Evolutionary conservation across 2,797 vertebrate genomes (phyloP), one percentile per base, ranked within the genome.

Genomic region (Uromys caudimaculatus): DNA sequence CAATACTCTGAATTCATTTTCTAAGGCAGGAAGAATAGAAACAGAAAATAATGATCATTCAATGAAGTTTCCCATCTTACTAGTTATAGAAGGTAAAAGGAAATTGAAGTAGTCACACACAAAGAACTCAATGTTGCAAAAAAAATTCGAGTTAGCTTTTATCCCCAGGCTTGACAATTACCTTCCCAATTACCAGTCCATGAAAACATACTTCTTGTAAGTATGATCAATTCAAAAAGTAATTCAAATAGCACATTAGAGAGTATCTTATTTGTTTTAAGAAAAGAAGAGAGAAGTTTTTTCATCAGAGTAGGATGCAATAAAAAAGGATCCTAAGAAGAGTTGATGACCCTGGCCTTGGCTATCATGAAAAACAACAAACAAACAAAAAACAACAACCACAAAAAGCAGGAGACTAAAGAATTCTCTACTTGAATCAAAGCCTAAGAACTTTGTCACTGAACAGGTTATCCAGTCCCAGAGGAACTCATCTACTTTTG

Each of bases 401-500:
- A n/a, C n/a, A n/a, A 52, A 12, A 9, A 52, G 32, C 29, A 69
- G 32, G 9, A n/a, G 47, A 3, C 64, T 10, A 27, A 69, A 69
- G 7, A 6, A 10, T 38, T 24, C 13, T 27, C 23, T n/a, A 9
- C 24, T 38, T 54, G 35, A 86, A 21, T 50, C 8, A 52, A 16
- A 27, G 62, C 12, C 19, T 27, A 5, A 0, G 21, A 10, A 67
- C 44, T 69, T 69, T 38, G 7, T 13, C 12, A 71, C 7, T 27
- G 13, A 56, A 3, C 23, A 38, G 6, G 2, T 3, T 69, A 6
- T 27, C 32, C 32, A n/a, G 11, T 0, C 5, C 12, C 44, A 24
- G 14, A 67, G 16, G 35, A n/a, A 23, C 32, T 50, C 32, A 35
- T 10, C 5, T 52, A 21, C 62, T 16, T 52, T 69, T n/a, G 47